Evolutionary conservation across 2,797 vertebrate genomes (phyloP), one percentile per base, ranked within the genome.

Genomic region (Potorous gilbertii): DNA sequence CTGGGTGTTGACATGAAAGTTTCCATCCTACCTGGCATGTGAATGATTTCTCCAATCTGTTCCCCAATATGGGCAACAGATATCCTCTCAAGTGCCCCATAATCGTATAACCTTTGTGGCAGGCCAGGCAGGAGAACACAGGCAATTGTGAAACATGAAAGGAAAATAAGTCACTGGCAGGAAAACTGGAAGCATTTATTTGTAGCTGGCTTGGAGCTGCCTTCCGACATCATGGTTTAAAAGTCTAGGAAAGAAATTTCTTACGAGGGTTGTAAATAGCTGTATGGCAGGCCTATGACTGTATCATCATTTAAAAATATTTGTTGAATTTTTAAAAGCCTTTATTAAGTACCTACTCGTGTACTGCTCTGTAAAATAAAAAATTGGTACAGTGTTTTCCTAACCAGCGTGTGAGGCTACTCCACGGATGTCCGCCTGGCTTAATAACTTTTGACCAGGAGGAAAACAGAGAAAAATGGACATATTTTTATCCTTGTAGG

Each of bases 221-320:
- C 56, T 92, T 90, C 4, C 81, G 81, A 91, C 24, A 18, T 90
- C 54, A 14, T 0, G 10, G 66, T 55, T 90, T 92, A 28, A 81
- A 92, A 55, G 81, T 54, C n/a, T 91, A 89, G 24, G 24, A 94
- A 74, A 34, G 59, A 31, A 94, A 54, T 5, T 94, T 59, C 93
- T 92, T 87, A 90, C 3, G 62, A 0, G n/a, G 14, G 40, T 21
- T 92, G 90, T 52, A 74, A 90, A 31, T 40, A 59, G 34, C 54
- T 90, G 74, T 0, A 2, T 2, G 94, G 54, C 40, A 74, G 54
- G 52, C 55, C 57, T 28, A 50, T 54, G 55, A 91, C 3, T 27
- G 56, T n/a, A 40, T 52, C 31, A 46, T 54, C 57, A 11, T 1
- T 56, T n/a, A 50, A 87, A 87, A 46, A 24, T 50, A 87, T 24